phyloP scores from a whole-genome alignment of 2,113 vertebrate species.

The Saccopteryx bilineata region DNA sequence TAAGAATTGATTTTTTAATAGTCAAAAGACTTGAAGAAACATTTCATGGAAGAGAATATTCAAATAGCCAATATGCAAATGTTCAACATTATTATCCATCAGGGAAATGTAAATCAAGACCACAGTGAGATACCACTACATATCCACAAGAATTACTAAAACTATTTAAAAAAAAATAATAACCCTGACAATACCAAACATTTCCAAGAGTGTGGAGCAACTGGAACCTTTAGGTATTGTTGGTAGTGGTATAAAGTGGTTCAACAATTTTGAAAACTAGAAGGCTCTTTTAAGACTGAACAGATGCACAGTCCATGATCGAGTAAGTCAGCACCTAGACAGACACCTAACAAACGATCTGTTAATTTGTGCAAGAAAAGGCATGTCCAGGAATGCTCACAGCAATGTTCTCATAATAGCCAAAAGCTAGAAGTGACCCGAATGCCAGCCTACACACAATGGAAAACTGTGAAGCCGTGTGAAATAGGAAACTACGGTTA shows the following conservation, averaged over 20 bases:
- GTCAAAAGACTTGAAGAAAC: slow-evolving; percentile 3
- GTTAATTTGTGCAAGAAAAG: background rate
- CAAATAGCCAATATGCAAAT: background rate
- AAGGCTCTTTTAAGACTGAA: background rate
- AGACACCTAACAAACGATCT: background rate
- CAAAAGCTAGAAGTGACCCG: background rate
- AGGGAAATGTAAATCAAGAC: background rate
- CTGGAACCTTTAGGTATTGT: background rate
- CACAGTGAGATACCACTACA: background rate
- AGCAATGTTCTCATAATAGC: background rate
- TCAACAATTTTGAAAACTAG: background rate
- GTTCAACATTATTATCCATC: background rate
- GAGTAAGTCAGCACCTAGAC: background rate
- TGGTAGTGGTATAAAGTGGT: background rate
- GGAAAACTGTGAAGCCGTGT: background rate
- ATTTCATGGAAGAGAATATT: background rate
- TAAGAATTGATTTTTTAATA: background rate
- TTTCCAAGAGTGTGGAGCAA: background rate
- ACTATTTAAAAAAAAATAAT: background rate
- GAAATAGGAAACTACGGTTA: background rate
- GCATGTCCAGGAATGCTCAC: background rate
- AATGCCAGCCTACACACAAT: background rate
- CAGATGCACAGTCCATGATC: background rate
- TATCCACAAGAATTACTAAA: background rate
- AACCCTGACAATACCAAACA: background rate